Percentiles rank a stretch among this genome's conserved stretches.
Conservation (phyloP, 2,113 vertebrate genomes). For the Charina bottae region DNA sequence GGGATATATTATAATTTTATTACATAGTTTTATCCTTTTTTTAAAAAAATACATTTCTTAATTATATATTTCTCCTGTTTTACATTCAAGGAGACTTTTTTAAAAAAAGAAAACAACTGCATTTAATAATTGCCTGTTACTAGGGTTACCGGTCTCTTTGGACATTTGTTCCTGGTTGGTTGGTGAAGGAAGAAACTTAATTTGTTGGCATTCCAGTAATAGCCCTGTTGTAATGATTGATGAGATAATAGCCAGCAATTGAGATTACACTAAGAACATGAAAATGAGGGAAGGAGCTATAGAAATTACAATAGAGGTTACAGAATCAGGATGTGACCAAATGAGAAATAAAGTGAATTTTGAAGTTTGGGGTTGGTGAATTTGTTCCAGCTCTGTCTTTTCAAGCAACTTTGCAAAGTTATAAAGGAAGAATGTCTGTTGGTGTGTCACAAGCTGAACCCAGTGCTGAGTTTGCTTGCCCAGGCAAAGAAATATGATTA, state of each 20-base stretch:
- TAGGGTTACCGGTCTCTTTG: slow-evolving; percentile 8
- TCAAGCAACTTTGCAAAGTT: not conserved
- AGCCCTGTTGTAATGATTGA: not conserved
- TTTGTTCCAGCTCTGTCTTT: not conserved
- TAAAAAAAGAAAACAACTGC: not conserved
- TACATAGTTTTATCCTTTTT: not conserved
- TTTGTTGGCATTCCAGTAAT: not conserved
- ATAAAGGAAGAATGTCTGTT: not conserved
- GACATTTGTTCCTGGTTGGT: slow-evolving; percentile 7
- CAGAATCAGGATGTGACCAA: not conserved
- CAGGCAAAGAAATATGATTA: not conserved
- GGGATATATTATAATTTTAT: not conserved
- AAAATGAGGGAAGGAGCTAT: not conserved
- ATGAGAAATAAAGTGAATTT: not conserved
- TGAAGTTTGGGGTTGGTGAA: not conserved
- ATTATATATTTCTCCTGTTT: not conserved
- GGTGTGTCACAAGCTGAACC: not conserved
- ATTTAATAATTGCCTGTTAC: slow-evolving; percentile 9
- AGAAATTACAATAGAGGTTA: not conserved
- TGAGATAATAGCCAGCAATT: not conserved
- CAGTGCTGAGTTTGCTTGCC: not conserved
- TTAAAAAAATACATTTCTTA: no score
- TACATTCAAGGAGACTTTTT: not conserved
- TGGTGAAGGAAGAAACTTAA: not conserved
- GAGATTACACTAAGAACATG: not conserved